Conservation (phyloP, 1,140 invertebrate genomes). For the Calliphora vicina region DNA sequence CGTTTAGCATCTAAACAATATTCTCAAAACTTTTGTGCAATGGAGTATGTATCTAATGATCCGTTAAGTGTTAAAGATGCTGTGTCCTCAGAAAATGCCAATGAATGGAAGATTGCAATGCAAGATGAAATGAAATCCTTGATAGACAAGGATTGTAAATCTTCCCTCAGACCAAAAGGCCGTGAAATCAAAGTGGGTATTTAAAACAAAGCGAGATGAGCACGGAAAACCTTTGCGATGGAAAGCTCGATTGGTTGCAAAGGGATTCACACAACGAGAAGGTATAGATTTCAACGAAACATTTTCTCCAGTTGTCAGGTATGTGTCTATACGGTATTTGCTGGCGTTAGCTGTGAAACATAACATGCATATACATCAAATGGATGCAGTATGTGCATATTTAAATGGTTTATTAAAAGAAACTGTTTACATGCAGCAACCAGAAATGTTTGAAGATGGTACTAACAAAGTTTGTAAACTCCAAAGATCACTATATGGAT, state of each 20-base stretch:
- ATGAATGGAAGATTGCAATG: constrained; percentile 30
- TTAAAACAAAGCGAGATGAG: not conserved
- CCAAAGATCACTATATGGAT: constrained; percentile 50
- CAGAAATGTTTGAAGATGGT: constrained; percentile 43
- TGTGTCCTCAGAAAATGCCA: too few species aligned
- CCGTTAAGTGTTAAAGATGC: too few species aligned
- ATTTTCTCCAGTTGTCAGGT: constrained; percentile 11
- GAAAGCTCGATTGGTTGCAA: not conserved
- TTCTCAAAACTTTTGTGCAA: too few species aligned
- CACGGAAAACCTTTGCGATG: not conserved
- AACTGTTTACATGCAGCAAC: constrained; percentile 52
- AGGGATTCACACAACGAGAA: not conserved
- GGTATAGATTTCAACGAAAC: constrained; percentile 30
- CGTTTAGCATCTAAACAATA: too few species aligned
- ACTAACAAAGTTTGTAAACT: too few species aligned
- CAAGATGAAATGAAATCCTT: not conserved
- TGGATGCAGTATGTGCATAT: not conserved
- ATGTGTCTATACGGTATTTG: not conserved
- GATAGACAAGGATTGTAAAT: constrained; percentile 44
- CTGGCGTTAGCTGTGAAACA: constrained; percentile 6
- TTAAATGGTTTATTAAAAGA: not conserved
- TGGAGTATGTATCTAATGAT: too few species aligned
- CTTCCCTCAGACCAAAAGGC: constrained; percentile 21
- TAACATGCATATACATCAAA: constrained; percentile 11
- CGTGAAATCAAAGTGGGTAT: constrained; percentile 2